These are phyloP conservation scores for Popillia japonica DNA, from an alignment of 1,140 invertebrate genomes.

Conservation along the genomic window DNA sequence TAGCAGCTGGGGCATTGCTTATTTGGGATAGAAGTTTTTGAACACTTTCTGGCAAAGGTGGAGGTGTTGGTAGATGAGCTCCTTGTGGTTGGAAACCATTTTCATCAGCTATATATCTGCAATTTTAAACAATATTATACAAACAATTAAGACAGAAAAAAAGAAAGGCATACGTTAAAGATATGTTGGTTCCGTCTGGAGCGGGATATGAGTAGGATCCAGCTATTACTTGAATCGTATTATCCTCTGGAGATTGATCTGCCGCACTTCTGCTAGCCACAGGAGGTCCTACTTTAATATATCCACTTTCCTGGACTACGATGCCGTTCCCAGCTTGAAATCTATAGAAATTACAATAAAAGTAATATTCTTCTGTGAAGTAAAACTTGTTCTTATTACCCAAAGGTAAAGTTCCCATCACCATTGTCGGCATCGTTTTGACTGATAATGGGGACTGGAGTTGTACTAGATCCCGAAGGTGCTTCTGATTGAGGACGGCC, in stretches of 20 bases:
- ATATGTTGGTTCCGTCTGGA: slow-evolving; percentile 64
- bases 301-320: slow-evolving; percentile 56
- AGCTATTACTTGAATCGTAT: slow-evolving; percentile 64
- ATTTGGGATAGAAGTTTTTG: neutral
- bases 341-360: slow-evolving; percentile 54
- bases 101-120: slow-evolving; percentile 67
- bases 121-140: slow-evolving; percentile 1
- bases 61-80: slow-evolving; percentile 64
- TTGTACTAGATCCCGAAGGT: neutral
- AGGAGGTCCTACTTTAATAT: slow-evolving; percentile 14
- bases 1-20: neutral
- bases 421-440: slow-evolving; percentile 65
- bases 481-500: neutral
- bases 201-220: slow-evolving; percentile 73
- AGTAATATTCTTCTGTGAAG: neutral
- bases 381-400: neutral
- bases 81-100: slow-evolving; percentile 69
- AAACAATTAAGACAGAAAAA: neutral
- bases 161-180: neutral
- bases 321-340: slow-evolving; percentile 65
- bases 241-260: slow-evolving; percentile 49
- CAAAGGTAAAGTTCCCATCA: slow-evolving; percentile 61
- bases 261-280: neutral
- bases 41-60: slow-evolving; percentile 65
- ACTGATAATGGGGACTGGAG: slow-evolving; percentile 63